Evolutionary conservation across 2,797 vertebrate genomes (phyloP).

Genomic region (Sylvilagus floridanus): DNA sequence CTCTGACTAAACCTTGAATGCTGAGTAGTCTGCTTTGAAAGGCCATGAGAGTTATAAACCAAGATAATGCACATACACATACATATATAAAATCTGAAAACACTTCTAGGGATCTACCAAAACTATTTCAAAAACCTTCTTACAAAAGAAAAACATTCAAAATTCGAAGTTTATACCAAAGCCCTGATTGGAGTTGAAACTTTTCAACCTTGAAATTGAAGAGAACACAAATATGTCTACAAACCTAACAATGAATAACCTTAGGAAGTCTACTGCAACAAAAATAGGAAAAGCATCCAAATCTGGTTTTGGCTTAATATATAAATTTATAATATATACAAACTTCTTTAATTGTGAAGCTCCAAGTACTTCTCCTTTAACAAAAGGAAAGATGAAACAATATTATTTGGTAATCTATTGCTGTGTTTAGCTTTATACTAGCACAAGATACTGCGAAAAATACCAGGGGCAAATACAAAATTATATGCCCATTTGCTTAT

Average conservation of each 20-base stretch:
- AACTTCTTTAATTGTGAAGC: conserved; percentile 75
- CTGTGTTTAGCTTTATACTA: not conserved
- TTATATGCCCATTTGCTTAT: not conserved
- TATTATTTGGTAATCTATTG: conserved; percentile 37
- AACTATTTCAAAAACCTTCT: not conserved
- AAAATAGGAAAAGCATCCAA: conserved; percentile 62
- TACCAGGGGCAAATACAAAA: not conserved
- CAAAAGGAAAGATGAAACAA: not conserved
- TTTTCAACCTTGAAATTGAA: conserved; percentile 76
- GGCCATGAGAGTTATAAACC: not conserved
- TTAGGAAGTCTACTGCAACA: conserved; percentile 65
- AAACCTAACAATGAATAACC: conserved; percentile 71
- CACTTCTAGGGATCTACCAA: not conserved
- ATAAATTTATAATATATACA: conserved; percentile 72
- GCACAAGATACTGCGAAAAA: conserved; percentile 53
- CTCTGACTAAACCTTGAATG: not conserved
- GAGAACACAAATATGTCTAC: not conserved
- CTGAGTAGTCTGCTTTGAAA: not conserved
- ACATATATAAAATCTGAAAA: not conserved
- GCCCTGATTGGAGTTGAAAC: not conserved
- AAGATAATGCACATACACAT: not conserved
- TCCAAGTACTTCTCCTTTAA: conserved; percentile 65
- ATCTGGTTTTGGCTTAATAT: conserved; percentile 68
- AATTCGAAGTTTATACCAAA: conserved; percentile 37
- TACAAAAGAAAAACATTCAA: conserved; percentile 30